Percentiles rank a stretch among this genome's conserved stretches.
phyloP scores from a whole-genome alignment of 2,888 invertebrate species.

The Apotomis turbidana region DNA sequence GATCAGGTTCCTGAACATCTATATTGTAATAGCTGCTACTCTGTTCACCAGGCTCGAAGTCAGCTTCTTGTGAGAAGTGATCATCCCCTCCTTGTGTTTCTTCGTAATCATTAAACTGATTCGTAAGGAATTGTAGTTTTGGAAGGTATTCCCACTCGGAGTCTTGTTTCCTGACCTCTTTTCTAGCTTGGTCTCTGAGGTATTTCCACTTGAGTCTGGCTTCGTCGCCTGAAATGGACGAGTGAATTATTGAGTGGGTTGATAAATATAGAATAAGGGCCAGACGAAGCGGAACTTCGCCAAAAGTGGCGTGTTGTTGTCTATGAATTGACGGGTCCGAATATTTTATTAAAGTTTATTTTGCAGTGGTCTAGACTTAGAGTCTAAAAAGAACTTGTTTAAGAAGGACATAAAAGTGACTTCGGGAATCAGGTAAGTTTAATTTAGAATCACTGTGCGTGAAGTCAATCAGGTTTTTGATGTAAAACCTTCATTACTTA shows the following conservation, averaged over 20 bases:
- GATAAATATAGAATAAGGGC: constrained; percentile 28
- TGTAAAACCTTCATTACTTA: too few species aligned
- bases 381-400: too few species aligned
- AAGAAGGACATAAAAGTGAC: too few species aligned
- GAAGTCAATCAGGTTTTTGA: too few species aligned
- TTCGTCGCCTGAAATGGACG: constrained; percentile 71
- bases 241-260: constrained; percentile 24
- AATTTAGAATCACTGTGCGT: too few species aligned
- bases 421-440: too few species aligned
- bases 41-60: constrained; percentile 60
- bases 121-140: constrained; percentile 72
- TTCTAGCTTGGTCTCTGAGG: constrained; percentile 75
- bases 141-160: constrained; percentile 77
- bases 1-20: constrained; percentile 51
- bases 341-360: constrained; percentile 11
- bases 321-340: constrained; percentile 1
- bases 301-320: constrained; percentile 12
- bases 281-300: constrained; percentile 18
- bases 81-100: constrained; percentile 59
- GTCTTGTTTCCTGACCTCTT: constrained; percentile 72
- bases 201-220: constrained; percentile 80
- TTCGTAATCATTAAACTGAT: constrained; percentile 77
- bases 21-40: constrained; percentile 62
- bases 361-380: constrained; percentile 1
- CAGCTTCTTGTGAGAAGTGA: constrained; percentile 54